phyloP scores from a whole-genome alignment of 2,888 invertebrate genomes.

The Melolontha melolontha region DNA sequence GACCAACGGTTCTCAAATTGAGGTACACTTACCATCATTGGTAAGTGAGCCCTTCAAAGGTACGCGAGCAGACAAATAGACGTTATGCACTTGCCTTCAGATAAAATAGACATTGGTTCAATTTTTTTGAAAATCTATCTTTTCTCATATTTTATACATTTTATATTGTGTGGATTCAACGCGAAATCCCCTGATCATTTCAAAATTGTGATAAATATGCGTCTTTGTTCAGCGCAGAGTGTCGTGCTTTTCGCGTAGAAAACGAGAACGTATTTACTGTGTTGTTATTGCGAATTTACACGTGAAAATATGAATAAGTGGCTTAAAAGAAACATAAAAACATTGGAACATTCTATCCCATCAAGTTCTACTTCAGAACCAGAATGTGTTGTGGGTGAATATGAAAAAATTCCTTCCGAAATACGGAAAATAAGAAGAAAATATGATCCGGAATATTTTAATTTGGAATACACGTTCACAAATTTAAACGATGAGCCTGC shows the following conservation, averaged over 20 bases:
- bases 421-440: neutral
- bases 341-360: constrained; percentile 4
- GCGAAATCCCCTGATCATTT: too few species aligned
- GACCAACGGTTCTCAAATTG: too few species aligned
- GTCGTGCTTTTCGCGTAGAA: constrained; percentile 5
- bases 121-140: too few species aligned
- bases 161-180: too few species aligned
- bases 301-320: constrained; percentile 9
- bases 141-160: too few species aligned
- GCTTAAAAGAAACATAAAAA: constrained; percentile 1
- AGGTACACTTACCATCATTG: too few species aligned
- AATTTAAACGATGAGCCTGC: constrained; percentile 26
- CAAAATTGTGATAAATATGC: too few species aligned
- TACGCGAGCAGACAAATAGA: too few species aligned
- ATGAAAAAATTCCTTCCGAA: constrained; percentile 2
- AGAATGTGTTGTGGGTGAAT: constrained; percentile 13
- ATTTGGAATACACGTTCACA: constrained; percentile 18
- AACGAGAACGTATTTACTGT: neutral
- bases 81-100: too few species aligned
- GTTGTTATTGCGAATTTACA: constrained; percentile 9
- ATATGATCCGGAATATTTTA: constrained; percentile 18
- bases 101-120: too few species aligned
- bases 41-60: too few species aligned
- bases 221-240: too few species aligned
- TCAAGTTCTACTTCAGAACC: constrained; percentile 8